phyloP scores from a whole-genome alignment of 2,888 invertebrate genomes.

The Drosophila sordidula region DNA sequence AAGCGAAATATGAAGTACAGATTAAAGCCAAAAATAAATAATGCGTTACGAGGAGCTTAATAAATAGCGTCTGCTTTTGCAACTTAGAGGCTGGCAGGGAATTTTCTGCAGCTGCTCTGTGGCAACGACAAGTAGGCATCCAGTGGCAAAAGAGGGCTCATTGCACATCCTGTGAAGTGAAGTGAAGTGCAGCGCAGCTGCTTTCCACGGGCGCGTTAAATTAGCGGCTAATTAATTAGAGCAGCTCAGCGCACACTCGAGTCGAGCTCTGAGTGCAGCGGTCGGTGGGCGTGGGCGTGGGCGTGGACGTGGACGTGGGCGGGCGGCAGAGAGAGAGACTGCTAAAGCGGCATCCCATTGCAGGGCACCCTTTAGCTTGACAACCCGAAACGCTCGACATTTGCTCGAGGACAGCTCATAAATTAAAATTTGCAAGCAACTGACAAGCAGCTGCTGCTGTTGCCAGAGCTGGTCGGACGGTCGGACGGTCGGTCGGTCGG shows the following conservation, averaged over 20 bases:
- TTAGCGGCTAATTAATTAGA: slow-evolving; percentile 78
- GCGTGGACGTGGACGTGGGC: not conserved
- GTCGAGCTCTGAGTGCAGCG: slow-evolving; percentile 27
- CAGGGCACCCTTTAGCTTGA: slow-evolving; percentile 4
- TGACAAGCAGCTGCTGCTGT: slow-evolving; percentile 23
- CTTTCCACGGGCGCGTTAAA: slow-evolving; percentile 67
- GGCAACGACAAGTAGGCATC: slow-evolving; percentile 1
- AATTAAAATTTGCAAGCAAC: slow-evolving; percentile 49
- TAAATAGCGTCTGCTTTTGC: slow-evolving; percentile 2
- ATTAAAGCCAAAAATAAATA: not conserved
- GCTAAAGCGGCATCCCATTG: slow-evolving; percentile 8
- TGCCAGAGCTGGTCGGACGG: not conserved
- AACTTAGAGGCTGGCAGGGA: not conserved
- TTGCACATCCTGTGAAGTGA: slow-evolving; percentile 58
- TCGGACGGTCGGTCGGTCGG: slow-evolving; percentile 10
- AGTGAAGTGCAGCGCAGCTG: slow-evolving; percentile 46
- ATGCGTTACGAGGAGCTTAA: not conserved
- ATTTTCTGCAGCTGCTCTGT: slow-evolving; percentile 18
- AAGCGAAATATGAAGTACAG: not conserved
- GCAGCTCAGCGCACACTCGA: slow-evolving; percentile 31
- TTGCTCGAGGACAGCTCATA: slow-evolving; percentile 44
- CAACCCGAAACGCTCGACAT: slow-evolving; percentile 40
- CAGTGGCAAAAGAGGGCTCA: not conserved
- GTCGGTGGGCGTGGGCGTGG: not conserved
- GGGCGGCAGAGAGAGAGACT: not conserved